Percentiles rank a stretch among this genome's conserved stretches.
Conservation (phyloP, 2,888 invertebrate species). For the Lasius fuliginosus region DNA sequence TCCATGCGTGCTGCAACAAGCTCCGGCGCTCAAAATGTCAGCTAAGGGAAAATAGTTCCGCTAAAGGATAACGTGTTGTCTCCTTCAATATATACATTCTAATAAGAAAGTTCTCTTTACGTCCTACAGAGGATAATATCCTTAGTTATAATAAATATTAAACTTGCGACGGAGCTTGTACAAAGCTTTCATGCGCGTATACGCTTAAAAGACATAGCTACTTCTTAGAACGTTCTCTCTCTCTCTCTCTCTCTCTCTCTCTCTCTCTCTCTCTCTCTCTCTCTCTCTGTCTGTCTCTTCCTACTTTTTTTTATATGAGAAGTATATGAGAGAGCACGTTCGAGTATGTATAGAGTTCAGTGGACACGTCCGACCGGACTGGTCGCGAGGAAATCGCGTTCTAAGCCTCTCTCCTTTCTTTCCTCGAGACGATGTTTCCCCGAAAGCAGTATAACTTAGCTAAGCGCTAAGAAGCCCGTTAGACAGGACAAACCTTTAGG, state of each 20-base stretch:
- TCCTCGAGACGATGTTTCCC: conserved; percentile 25
- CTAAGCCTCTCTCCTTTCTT: not conserved
- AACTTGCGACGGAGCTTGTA: not conserved
- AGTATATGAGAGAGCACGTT: conserved; percentile 1
- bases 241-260: not conserved
- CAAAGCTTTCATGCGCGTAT: not conserved
- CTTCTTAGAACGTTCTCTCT: not conserved
- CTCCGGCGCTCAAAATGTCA: not conserved
- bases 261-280: not conserved
- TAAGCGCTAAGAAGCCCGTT: conserved; percentile 14
- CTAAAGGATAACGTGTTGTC: not conserved
- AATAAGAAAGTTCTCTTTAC: not conserved
- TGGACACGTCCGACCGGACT: not conserved
- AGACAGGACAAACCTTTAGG: not conserved
- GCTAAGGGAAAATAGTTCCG: not conserved
- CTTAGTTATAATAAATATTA: not conserved
- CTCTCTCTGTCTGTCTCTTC: not conserved
- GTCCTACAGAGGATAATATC: not conserved
- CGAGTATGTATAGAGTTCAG: conserved; percentile 2
- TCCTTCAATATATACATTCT: conserved; percentile 1
- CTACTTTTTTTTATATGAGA: not conserved
- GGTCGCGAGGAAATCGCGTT: conserved; percentile 31
- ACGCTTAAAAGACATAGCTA: not conserved
- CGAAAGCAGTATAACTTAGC: conserved; percentile 20
- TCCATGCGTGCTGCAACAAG: not conserved